A percentile compares a stretch with the other conserved stretches of the same genome.
These are phyloP conservation scores for Balearica regulorum DNA, from an alignment of 2,797 vertebrate species.

Conservation along the genomic window DNA sequence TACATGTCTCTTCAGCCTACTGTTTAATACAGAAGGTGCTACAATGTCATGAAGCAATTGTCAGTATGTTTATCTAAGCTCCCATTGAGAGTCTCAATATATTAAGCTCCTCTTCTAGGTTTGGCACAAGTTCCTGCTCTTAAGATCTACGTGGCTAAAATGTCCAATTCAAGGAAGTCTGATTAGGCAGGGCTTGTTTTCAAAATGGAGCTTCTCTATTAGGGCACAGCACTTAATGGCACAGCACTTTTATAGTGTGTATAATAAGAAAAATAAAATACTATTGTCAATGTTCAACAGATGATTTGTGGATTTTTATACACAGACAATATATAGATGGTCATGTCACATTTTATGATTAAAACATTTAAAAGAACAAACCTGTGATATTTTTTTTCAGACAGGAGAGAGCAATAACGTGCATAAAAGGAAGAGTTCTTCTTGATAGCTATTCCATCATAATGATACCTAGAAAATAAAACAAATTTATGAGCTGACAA, in stretches of 20 bases:
- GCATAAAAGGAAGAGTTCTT: constrained; percentile 64
- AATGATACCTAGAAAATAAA: constrained; percentile 63
- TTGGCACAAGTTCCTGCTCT: background rate
- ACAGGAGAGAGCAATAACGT: constrained; percentile 62
- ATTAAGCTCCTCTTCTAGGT: background rate
- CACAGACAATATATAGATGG: background rate
- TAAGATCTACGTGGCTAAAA: background rate
- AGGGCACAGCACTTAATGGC: background rate
- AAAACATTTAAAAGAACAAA: constrained; percentile 26
- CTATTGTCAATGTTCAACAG: background rate
- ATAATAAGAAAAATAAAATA: background rate
- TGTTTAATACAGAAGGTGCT: background rate
- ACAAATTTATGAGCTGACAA: background rate
- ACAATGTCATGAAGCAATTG: background rate
- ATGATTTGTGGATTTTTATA: background rate
- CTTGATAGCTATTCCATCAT: constrained; percentile 70
- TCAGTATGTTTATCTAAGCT: background rate
- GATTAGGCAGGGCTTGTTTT: background rate
- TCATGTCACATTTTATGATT: background rate
- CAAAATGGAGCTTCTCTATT: background rate
- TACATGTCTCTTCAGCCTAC: background rate
- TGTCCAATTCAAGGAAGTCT: background rate
- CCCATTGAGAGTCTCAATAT: background rate
- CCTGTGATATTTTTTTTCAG: constrained; percentile 52
- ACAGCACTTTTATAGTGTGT: background rate